These are phyloP conservation scores for Physeter macrocephalus DNA, from an alignment of 2,113 vertebrate genomes.

Conservation along the genomic window DNA sequence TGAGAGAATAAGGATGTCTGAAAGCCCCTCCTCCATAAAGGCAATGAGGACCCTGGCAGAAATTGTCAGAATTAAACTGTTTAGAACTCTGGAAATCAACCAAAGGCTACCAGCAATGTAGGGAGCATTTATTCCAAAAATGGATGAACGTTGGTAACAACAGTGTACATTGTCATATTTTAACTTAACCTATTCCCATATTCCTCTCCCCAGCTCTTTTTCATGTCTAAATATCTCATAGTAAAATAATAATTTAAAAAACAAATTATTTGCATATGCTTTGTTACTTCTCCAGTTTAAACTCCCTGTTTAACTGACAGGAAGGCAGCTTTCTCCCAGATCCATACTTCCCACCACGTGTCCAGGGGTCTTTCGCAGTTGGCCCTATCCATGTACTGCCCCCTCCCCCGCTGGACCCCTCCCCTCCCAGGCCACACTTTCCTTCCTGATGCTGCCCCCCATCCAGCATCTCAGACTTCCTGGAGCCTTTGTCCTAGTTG, in stretches of 20 bases:
- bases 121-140: not conserved
- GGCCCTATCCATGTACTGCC: not conserved
- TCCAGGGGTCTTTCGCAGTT: not conserved
- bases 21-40: not conserved
- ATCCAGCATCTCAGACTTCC: not conserved
- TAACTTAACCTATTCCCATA: not conserved
- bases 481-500: no score
- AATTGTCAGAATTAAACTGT: not conserved
- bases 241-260: not conserved
- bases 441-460: not conserved
- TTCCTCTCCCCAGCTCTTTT: not conserved
- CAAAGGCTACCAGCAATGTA: not conserved
- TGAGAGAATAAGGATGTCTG: not conserved
- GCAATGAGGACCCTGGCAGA: not conserved
- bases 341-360: no score
- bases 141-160: not conserved
- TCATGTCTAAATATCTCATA: not conserved
- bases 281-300: not conserved
- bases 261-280: not conserved
- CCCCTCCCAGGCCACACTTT: not conserved
- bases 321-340: not conserved
- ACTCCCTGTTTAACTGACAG: not conserved
- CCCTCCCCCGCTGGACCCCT: not conserved
- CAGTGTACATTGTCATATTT: not conserved
- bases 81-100: not conserved